Evolutionary conservation across 2,113 vertebrate genomes (phyloP).

Genomic region (Pterocles gutturalis): DNA sequence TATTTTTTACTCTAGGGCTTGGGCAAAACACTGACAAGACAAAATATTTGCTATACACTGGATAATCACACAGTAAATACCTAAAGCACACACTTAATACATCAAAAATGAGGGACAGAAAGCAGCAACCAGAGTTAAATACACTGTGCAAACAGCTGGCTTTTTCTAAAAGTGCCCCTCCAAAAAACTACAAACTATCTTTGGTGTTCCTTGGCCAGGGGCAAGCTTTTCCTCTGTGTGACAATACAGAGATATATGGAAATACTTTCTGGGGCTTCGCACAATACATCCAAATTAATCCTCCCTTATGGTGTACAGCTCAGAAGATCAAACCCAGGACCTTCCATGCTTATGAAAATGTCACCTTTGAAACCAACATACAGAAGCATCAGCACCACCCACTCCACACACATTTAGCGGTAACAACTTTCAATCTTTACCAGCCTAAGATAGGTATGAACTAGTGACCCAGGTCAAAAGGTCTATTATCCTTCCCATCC

Average conservation of each 20-base stretch:
- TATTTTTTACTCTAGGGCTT: not conserved
- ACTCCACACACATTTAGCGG: not conserved
- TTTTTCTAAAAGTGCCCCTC: not conserved
- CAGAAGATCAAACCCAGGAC: not conserved
- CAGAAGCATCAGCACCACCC: not conserved
- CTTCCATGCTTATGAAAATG: not conserved
- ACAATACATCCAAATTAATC: not conserved
- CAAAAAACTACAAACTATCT: not conserved
- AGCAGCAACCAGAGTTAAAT: not conserved
- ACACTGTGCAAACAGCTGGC: not conserved
- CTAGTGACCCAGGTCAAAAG: not conserved
- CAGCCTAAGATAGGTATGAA: slow-evolving; percentile 4
- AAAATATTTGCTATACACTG: not conserved
- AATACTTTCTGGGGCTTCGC: not conserved
- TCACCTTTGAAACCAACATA: accelerated
- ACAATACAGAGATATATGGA: not conserved
- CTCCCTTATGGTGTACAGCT: not conserved
- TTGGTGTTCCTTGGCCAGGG: not conserved
- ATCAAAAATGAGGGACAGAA: not conserved
- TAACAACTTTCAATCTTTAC: slow-evolving; percentile 11
- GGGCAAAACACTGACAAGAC: not conserved
- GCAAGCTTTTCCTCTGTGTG: not conserved
- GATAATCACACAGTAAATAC: not conserved
- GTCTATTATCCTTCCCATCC: not conserved
- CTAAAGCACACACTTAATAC: not conserved